Evolutionary conservation across 2,888 invertebrate species (phyloP).

Genomic region (Maniola hyperantus): DNA sequence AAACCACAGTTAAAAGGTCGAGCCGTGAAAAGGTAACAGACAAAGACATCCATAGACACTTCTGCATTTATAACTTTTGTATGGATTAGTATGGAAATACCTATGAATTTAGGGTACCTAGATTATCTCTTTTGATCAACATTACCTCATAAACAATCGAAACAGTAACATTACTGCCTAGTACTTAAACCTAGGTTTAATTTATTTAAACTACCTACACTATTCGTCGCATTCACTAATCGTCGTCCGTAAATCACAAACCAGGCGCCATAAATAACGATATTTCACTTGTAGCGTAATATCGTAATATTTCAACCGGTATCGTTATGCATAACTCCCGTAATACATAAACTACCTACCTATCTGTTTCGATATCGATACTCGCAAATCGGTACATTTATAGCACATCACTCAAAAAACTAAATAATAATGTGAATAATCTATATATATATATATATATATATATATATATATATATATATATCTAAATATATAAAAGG

Average conservation of each 20-base stretch:
- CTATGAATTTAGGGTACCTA: no score
- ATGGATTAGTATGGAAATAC: no score
- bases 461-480: no score
- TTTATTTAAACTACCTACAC: conserved; percentile 23
- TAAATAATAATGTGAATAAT: background rate
- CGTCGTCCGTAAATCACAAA: conserved; percentile 35
- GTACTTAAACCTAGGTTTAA: background rate
- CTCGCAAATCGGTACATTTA: conserved; percentile 50
- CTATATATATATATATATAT: no score
- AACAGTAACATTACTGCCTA: no score
- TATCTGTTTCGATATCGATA: conserved; percentile 38
- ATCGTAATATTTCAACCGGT: conserved; percentile 35
- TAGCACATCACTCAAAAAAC: conserved; percentile 38
- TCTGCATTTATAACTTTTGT: no score
- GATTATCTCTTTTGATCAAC: no score
- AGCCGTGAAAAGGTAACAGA: no score
- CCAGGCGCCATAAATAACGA: conserved; percentile 31
- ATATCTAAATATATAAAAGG: no score
- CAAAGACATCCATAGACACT: no score
- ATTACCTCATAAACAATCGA: no score
- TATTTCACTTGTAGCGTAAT: conserved; percentile 35
- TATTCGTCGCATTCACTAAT: conserved; percentile 31
- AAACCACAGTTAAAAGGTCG: no score
- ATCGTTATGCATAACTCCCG: conserved; percentile 35
- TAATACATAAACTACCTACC: conserved; percentile 19